Evolutionary conservation across 2,113 vertebrate species (phyloP).

Genomic region (Rafetus swinhoei): DNA sequence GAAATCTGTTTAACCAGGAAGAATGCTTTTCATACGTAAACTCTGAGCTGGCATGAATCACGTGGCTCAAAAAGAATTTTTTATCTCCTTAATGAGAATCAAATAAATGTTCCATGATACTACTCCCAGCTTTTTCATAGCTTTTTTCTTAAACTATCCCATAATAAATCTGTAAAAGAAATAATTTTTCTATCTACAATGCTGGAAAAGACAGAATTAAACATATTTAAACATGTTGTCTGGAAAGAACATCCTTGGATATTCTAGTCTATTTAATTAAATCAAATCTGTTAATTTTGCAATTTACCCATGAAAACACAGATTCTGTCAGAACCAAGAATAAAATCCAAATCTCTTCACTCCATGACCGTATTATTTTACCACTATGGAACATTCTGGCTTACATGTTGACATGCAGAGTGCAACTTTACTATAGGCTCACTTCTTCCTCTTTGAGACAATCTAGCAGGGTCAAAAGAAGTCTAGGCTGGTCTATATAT

Average conservation of each 20-base stretch:
- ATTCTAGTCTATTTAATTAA: neutral
- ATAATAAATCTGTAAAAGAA: slow-evolving; percentile 21
- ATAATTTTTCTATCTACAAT: neutral
- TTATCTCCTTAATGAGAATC: slow-evolving; percentile 51
- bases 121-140: neutral
- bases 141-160: slow-evolving; percentile 15
- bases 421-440: neutral
- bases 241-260: neutral
- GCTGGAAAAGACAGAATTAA: slow-evolving; percentile 16
- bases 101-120: slow-evolving; percentile 4
- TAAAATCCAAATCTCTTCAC: neutral
- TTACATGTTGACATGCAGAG: neutral
- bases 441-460: neutral
- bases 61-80: slow-evolving; percentile 20
- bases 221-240: neutral
- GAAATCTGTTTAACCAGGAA: slow-evolving; percentile 5
- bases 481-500: neutral
- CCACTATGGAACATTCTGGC: neutral
- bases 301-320: neutral
- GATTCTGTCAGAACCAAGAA: neutral
- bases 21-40: slow-evolving; percentile 15
- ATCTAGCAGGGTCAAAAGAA: neutral
- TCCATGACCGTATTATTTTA: neutral
- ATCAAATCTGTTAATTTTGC: neutral
- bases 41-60: neutral